Conservation (phyloP, 2,113 vertebrate genomes). For the Carassius carassius region DNA sequence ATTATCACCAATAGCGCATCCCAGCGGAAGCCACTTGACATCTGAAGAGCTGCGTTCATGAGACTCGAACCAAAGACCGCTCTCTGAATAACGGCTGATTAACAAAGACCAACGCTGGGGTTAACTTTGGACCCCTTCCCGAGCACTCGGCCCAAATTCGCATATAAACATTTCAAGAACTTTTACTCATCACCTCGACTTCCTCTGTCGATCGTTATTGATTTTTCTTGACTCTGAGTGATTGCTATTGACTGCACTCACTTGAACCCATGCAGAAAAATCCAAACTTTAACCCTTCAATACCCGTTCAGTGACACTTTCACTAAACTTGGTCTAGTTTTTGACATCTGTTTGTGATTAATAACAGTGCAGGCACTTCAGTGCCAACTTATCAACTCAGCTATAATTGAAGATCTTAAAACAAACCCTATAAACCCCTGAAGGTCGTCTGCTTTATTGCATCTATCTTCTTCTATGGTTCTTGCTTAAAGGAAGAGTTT, state of each 20-base stretch:
- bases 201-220: background rate
- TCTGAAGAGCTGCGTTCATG: constrained; percentile 22
- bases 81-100: constrained; percentile 43
- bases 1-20: constrained; percentile 19
- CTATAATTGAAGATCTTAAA: background rate
- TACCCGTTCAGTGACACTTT: background rate
- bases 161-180: background rate
- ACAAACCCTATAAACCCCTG: background rate
- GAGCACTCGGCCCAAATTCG: background rate
- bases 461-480: background rate
- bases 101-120: background rate
- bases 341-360: background rate
- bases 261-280: background rate
- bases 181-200: background rate
- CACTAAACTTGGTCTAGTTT: background rate
- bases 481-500: background rate
- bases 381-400: background rate
- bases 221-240: background rate
- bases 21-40: constrained; percentile 25
- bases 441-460: background rate
- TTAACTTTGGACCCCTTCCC: background rate
- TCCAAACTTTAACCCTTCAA: background rate
- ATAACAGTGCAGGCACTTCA: background rate
- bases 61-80: background rate
- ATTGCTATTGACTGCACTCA: background rate